Evolutionary conservation across 2,113 vertebrate species (phyloP).

Genomic region (Pseudorasbora parva): DNA sequence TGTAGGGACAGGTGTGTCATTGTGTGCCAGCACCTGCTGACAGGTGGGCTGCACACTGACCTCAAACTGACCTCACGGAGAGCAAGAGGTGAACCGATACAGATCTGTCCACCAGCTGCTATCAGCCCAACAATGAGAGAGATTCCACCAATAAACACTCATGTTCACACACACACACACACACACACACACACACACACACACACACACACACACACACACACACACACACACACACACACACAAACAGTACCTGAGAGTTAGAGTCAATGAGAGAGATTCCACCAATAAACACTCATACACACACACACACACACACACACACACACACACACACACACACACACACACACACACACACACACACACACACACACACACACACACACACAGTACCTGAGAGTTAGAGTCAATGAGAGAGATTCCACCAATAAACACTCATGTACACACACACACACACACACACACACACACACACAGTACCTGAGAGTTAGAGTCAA

Average conservation of each 20-base stretch:
- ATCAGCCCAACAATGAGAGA: neutral
- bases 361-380: too few species aligned
- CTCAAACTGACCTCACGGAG: slow-evolving; percentile 47
- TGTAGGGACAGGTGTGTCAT: slow-evolving; percentile 53
- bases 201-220: neutral
- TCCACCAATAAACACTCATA: too few species aligned
- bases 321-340: too few species aligned
- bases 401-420: too few species aligned
- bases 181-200: neutral
- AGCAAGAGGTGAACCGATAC: slow-evolving; percentile 12
- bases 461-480: neutral
- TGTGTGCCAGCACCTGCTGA: slow-evolving; percentile 52
- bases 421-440: too few species aligned
- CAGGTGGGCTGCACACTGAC: slow-evolving; percentile 48
- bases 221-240: too few species aligned
- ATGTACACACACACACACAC: too few species aligned
- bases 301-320: too few species aligned
- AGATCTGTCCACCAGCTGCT: slow-evolving; percentile 26
- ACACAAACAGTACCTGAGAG: neutral
- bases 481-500: neutral
- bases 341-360: too few species aligned
- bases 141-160: neutral
- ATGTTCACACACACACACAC: neutral
- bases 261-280: too few species aligned
- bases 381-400: neutral